Percentiles rank a stretch among this genome's conserved stretches.
Conservation (phyloP, 2,113 vertebrate genomes). For the Xenopus laevis region DNA sequence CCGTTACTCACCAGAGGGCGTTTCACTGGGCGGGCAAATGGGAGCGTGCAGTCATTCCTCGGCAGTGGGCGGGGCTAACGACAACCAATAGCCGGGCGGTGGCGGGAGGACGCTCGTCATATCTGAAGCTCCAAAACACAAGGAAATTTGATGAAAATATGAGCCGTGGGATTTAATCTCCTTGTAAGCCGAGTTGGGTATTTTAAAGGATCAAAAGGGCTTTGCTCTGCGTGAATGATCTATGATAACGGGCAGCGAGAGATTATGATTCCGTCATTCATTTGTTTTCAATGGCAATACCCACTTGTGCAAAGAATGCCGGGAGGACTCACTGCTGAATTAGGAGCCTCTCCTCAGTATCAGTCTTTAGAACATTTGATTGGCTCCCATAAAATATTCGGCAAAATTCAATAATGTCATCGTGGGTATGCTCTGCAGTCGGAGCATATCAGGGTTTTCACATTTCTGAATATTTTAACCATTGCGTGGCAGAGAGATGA, state of each 20-base stretch:
- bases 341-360: neutral
- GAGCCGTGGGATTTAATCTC: slow-evolving; percentile 43
- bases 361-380: neutral
- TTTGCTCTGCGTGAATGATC: slow-evolving; percentile 41
- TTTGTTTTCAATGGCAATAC: slow-evolving; percentile 38
- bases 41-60: too few relatives aligned
- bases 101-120: too few relatives aligned
- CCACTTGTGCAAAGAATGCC: slow-evolving; percentile 37
- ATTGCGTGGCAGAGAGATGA: too few relatives aligned
- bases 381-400: neutral
- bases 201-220: slow-evolving; percentile 42
- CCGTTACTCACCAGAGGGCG: too few relatives aligned
- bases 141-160: slow-evolving; percentile 35
- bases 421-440: too few relatives aligned
- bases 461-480: too few relatives aligned
- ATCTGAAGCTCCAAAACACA: slow-evolving; percentile 13
- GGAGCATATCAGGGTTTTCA: too few relatives aligned
- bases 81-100: too few relatives aligned
- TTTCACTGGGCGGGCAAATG: too few relatives aligned
- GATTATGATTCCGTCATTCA: slow-evolving; percentile 38
- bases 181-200: slow-evolving; percentile 36
- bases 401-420: neutral
- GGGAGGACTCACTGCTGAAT: neutral
- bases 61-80: too few relatives aligned
- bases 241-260: slow-evolving; percentile 30